phyloP scores from a whole-genome alignment of 1,140 invertebrate genomes.

The Ips typographus region DNA sequence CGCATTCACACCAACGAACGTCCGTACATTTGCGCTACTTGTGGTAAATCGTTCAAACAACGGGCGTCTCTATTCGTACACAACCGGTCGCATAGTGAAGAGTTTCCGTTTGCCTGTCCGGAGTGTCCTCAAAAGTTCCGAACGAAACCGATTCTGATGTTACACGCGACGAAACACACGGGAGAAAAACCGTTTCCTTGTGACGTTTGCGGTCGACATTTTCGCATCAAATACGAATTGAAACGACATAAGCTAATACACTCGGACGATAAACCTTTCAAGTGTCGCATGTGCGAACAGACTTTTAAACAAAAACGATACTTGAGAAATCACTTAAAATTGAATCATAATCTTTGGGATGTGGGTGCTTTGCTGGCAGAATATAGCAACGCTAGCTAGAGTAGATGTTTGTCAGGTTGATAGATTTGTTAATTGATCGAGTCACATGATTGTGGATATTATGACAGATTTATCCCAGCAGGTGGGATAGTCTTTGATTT shows the following conservation, averaged over 20 bases:
- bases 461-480: background rate
- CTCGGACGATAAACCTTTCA: slow-evolving; percentile 57
- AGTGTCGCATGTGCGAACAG: slow-evolving; percentile 52
- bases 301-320: slow-evolving; percentile 56
- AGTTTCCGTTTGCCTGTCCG: slow-evolving; percentile 61
- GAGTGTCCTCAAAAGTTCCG: slow-evolving; percentile 65
- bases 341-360: slow-evolving; percentile 47
- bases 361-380: slow-evolving; percentile 18
- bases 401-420: background rate
- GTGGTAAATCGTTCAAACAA: slow-evolving; percentile 61
- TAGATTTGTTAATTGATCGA: background rate
- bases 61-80: slow-evolving; percentile 60
- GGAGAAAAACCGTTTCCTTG: slow-evolving; percentile 68
- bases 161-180: slow-evolving; percentile 65
- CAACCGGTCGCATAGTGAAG: slow-evolving; percentile 56
- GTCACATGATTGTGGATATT: background rate
- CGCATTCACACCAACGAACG: slow-evolving; percentile 53
- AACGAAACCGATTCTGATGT: slow-evolving; percentile 58
- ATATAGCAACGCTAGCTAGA: slow-evolving; percentile 13
- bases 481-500: background rate
- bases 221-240: slow-evolving; percentile 56
- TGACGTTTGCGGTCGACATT: slow-evolving; percentile 56
- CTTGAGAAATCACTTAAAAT: slow-evolving; percentile 54
- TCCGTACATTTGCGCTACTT: slow-evolving; percentile 60
- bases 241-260: slow-evolving; percentile 57